Percentiles rank a stretch among this genome's conserved stretches.
Conservation (phyloP, 2,113 vertebrate species). For the Dicerorhinus sumatrensis region DNA sequence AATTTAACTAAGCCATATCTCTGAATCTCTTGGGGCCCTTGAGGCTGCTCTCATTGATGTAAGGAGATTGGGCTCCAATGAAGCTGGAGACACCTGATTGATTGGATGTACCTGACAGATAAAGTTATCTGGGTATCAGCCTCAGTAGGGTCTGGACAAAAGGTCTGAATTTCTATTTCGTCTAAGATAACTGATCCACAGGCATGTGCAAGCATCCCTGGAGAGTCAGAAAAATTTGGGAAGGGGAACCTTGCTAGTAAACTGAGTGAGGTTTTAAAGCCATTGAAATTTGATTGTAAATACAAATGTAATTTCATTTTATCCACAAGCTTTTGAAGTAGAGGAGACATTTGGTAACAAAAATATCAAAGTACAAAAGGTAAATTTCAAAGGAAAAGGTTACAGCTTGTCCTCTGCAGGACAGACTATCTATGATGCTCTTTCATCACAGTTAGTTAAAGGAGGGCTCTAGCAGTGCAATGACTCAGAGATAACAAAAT, state of each 20-base stretch:
- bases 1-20: not conserved
- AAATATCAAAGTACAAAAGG: conserved; percentile 78
- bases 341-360: conserved; percentile 68
- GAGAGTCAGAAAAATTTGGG: conserved; percentile 41
- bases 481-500: conserved; percentile 80
- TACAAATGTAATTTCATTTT: conserved; percentile 68
- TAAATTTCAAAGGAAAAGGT: conserved; percentile 76
- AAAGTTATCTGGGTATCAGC: not conserved
- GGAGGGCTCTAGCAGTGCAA: conserved; percentile 54
- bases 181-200: not conserved
- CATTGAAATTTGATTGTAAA: conserved; percentile 64
- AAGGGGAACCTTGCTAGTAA: conserved; percentile 49
- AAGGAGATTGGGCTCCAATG: not conserved
- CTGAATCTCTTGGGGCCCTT: not conserved
- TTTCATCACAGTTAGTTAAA: conserved; percentile 80
- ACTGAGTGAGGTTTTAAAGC: conserved; percentile 48
- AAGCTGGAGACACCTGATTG: not conserved
- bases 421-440: conserved; percentile 53
- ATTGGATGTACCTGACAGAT: not conserved
- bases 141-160: not conserved
- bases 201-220: not conserved
- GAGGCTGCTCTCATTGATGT: not conserved
- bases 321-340: conserved; percentile 68
- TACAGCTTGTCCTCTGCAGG: conserved; percentile 74
- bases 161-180: conserved; percentile 35